These are phyloP conservation scores for Pachydiplax longipennis DNA, from an alignment of 2,888 invertebrate species.

Conservation along the genomic window DNA sequence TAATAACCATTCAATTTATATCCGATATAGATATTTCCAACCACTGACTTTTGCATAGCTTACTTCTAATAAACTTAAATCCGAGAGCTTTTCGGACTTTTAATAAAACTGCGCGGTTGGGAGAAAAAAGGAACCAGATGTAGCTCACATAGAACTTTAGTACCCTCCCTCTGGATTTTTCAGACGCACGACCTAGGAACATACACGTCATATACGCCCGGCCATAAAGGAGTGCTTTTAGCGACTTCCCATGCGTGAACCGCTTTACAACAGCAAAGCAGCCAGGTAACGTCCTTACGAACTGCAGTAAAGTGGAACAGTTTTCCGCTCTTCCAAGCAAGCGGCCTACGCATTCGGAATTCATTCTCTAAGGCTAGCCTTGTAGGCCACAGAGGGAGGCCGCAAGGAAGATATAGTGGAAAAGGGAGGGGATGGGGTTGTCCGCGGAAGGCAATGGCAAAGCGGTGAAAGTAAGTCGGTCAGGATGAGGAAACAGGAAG, in stretches of 20 bases:
- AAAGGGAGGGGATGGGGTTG: background rate
- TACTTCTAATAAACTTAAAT: background rate
- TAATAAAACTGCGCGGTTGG: background rate
- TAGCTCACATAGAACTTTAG: background rate
- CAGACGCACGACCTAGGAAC: background rate
- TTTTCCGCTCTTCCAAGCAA: background rate
- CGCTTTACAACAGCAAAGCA: background rate
- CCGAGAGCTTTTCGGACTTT: background rate
- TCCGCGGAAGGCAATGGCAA: background rate
- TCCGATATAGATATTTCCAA: too few species aligned
- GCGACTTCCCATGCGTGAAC: background rate
- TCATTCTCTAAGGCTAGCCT: background rate
- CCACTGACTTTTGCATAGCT: background rate
- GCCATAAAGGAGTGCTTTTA: background rate
- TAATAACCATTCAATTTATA: too few species aligned
- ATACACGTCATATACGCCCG: background rate
- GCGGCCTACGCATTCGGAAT: background rate
- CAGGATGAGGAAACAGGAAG: background rate
- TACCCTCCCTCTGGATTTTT: background rate
- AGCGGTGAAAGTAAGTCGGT: background rate
- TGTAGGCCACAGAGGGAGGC: background rate
- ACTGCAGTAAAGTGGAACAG: slow-evolving; percentile 20
- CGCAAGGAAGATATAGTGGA: background rate
- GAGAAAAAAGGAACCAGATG: background rate
- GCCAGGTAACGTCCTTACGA: slow-evolving; percentile 1